Evolutionary conservation across 2,888 invertebrate genomes (phyloP).

Genomic region (Rhyacophila evoluta): DNA sequence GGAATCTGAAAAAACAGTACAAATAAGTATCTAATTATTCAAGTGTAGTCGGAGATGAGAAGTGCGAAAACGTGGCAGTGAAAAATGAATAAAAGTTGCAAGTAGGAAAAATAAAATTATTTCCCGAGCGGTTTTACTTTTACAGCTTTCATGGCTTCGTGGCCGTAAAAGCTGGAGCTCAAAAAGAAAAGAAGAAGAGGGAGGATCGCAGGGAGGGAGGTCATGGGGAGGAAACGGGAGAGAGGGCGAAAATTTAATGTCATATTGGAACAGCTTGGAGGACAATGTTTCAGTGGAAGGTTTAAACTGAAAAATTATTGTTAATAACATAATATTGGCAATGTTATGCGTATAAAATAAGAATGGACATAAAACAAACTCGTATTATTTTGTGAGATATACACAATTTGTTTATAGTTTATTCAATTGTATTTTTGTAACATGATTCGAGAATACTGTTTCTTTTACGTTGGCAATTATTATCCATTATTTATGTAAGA

Average conservation of each 20-base stretch:
- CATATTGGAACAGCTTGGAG: conserved; percentile 47
- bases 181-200: conserved; percentile 31
- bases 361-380: too few species aligned
- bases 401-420: too few species aligned
- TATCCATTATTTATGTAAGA: too few species aligned
- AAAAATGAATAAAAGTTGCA: conserved; percentile 2
- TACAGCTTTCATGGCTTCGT: conserved; percentile 22
- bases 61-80: conserved; percentile 19
- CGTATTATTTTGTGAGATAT: too few species aligned
- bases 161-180: conserved; percentile 30
- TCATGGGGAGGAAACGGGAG: background rate
- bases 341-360: background rate
- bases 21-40: background rate
- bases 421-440: too few species aligned
- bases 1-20: background rate
- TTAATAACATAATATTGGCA: background rate
- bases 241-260: conserved; percentile 38
- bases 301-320: background rate
- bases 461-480: too few species aligned
- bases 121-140: conserved; percentile 19
- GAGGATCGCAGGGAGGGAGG: background rate
- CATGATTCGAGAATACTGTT: too few species aligned
- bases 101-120: conserved; percentile 17
- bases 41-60: background rate
- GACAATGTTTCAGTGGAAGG: conserved; percentile 27